A percentile compares a stretch with the other conserved stretches of the same genome.
Evolutionary conservation across 2,888 invertebrate genomes (phyloP).

Genomic region (Selenia dentaria): DNA sequence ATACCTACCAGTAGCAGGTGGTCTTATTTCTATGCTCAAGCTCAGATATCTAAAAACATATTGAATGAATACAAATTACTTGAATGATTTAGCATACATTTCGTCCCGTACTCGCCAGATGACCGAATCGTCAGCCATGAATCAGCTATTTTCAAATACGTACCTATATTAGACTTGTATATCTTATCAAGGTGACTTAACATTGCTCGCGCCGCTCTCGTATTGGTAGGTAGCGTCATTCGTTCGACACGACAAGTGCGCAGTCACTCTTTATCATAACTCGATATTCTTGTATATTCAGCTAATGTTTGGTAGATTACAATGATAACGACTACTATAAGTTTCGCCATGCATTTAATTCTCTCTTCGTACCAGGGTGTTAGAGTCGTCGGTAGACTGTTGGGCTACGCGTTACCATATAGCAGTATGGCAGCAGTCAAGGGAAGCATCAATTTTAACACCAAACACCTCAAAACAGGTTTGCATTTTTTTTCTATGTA

Average conservation of each 20-base stretch:
- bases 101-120: too few species aligned
- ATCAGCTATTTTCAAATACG: too few species aligned
- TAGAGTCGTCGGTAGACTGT: constrained; percentile 45
- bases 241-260: background rate
- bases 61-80: too few species aligned
- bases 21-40: too few species aligned
- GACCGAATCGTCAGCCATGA: too few species aligned
- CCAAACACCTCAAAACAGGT: constrained; percentile 71
- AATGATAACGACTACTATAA: constrained; percentile 34
- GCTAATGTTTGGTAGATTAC: constrained; percentile 1
- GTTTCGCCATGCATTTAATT: constrained; percentile 42
- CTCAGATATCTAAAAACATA: too few species aligned
- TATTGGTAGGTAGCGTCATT: background rate
- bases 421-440: constrained; percentile 56
- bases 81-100: too few species aligned
- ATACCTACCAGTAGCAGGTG: too few species aligned
- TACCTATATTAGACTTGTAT: too few species aligned
- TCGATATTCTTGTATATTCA: constrained; percentile 2
- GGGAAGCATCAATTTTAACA: constrained; percentile 58
- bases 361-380: constrained; percentile 41
- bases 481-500: constrained; percentile 38
- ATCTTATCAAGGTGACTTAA: background rate
- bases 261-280: constrained; percentile 14
- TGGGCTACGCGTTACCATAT: constrained; percentile 55
- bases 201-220: background rate